Conservation (phyloP, 2,888 invertebrate genomes). For the Drosophila koepferae region DNA sequence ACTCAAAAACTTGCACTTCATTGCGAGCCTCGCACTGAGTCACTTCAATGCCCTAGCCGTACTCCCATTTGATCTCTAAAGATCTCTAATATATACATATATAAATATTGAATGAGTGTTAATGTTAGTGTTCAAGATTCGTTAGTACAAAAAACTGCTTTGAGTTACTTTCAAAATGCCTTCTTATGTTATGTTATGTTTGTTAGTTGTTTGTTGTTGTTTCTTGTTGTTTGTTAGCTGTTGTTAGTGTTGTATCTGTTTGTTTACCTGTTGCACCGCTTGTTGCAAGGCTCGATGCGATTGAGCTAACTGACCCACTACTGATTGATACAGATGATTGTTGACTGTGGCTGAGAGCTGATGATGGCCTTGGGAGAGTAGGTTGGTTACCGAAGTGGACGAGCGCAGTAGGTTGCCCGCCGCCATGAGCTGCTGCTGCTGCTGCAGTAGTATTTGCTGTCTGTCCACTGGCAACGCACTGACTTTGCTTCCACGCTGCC, state of each 20-base stretch:
- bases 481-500: conserved; percentile 94
- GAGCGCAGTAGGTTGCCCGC: conserved; percentile 85
- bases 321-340: conserved; percentile 86
- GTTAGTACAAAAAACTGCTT: background rate
- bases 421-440: conserved; percentile 84
- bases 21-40: no score
- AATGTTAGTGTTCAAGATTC: conserved; percentile 12
- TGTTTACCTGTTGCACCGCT: conserved; percentile 86
- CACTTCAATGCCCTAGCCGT: no score
- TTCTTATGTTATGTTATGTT: conserved; percentile 23
- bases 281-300: conserved; percentile 87
- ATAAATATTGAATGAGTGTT: background rate
- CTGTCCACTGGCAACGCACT: conserved; percentile 91
- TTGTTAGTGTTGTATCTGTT: conserved; percentile 50
- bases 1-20: no score
- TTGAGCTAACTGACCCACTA: conserved; percentile 89
- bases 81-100: no score
- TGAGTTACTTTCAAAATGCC: background rate
- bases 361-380: conserved; percentile 89
- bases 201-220: conserved; percentile 42
- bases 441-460: conserved; percentile 84
- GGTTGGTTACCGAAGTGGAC: conserved; percentile 85
- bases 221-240: conserved; percentile 27
- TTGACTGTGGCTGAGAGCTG: conserved; percentile 89
- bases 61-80: no score